Conservation (phyloP, 2,113 vertebrate genomes). For the Salvator merianae region DNA sequence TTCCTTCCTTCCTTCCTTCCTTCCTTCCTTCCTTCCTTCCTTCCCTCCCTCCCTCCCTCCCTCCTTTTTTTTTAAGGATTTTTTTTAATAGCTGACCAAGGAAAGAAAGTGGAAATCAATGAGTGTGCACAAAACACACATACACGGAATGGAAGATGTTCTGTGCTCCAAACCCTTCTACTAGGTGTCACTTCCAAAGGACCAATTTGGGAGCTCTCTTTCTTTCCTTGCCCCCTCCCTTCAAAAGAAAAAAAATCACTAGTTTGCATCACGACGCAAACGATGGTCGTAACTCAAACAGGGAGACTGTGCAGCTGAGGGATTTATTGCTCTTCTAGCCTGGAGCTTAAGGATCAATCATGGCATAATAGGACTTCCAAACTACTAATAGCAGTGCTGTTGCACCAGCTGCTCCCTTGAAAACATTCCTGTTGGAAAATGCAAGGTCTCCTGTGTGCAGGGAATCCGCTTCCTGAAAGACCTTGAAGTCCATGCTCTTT, state of each 20-base stretch:
- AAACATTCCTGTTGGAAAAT: neutral
- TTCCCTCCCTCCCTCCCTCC: too few relatives aligned
- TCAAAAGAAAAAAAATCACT: neutral
- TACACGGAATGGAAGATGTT: neutral
- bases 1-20: too few relatives aligned
- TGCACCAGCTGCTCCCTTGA: neutral
- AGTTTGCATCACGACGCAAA: neutral
- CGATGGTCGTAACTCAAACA: conserved; percentile 28
- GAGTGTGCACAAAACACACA: too few relatives aligned
- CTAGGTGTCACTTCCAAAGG: neutral
- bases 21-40: too few relatives aligned
- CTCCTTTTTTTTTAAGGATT: too few relatives aligned
- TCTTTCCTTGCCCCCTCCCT: neutral
- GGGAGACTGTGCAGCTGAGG: neutral
- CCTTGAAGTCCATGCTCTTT: neutral
- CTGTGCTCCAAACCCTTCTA: too few relatives aligned
- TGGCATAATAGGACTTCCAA: conserved; percentile 18
- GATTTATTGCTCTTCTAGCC: conserved; percentile 23
- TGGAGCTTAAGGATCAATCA: conserved; percentile 39
- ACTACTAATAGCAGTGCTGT: neutral
- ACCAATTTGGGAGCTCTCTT: too few relatives aligned
- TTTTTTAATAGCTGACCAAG: too few relatives aligned
- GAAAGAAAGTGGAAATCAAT: too few relatives aligned
- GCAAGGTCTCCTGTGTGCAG: neutral
- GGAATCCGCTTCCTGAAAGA: neutral